These are phyloP conservation scores for Pelvicachromis taeniatus DNA, from an alignment of 2,113 vertebrate species.

Conservation along the genomic window DNA sequence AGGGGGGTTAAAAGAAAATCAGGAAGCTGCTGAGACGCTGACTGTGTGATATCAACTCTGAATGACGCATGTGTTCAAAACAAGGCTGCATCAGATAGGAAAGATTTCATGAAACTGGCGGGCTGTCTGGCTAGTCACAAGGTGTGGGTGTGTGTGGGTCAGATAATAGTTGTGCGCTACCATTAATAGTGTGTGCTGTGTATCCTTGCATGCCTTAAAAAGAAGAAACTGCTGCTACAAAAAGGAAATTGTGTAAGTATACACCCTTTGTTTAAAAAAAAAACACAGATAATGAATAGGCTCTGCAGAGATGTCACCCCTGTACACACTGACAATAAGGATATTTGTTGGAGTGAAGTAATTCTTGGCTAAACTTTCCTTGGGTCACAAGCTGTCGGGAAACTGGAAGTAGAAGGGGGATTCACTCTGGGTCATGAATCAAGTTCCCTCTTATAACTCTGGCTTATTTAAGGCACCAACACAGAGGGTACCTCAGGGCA, in stretches of 20 bases:
- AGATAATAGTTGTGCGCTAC: slow-evolving; percentile 16
- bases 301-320: background rate
- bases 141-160: slow-evolving; percentile 52
- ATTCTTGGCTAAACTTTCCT: slow-evolving; percentile 46
- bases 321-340: background rate
- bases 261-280: background rate
- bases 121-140: slow-evolving; percentile 69
- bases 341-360: slow-evolving; percentile 9
- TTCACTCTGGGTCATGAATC: slow-evolving; percentile 70
- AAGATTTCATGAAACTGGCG: slow-evolving; percentile 68
- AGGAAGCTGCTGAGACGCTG: slow-evolving; percentile 72
- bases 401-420: slow-evolving; percentile 68
- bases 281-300: background rate
- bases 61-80: slow-evolving; percentile 64
- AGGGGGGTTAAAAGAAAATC: slow-evolving; percentile 51
- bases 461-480: slow-evolving; percentile 53
- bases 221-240: background rate
- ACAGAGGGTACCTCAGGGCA: slow-evolving; percentile 52
- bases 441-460: slow-evolving; percentile 67
- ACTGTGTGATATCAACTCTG: slow-evolving; percentile 62
- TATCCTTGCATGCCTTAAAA: background rate
- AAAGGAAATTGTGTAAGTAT: background rate
- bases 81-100: slow-evolving; percentile 65
- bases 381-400: slow-evolving; percentile 63
- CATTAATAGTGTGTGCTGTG: background rate